These are phyloP conservation scores for Platysternon megacephalum DNA, from an alignment of 2,113 vertebrate genomes.

Conservation along the genomic window DNA sequence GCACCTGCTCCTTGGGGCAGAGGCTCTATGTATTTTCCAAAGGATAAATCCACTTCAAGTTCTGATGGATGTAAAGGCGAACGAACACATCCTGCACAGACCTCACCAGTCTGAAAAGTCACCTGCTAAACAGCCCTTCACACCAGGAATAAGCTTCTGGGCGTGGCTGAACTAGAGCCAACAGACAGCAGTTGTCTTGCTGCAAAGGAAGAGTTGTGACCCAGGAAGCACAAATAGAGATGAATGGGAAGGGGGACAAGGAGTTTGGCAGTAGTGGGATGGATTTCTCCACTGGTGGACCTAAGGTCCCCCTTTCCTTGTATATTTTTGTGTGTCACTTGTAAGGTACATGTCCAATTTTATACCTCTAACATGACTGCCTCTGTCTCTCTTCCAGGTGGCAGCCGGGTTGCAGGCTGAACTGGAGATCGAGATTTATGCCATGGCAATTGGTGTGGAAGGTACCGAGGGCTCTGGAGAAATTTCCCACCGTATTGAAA, in stretches of 20 bases:
- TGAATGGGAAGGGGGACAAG: neutral
- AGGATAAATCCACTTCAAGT: neutral
- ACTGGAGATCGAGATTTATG: conserved; percentile 85
- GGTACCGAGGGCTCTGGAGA: conserved; percentile 56
- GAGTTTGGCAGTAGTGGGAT: neutral
- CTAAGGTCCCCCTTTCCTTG: neutral
- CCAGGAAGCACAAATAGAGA: neutral
- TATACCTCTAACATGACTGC: neutral
- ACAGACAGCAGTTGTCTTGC: neutral
- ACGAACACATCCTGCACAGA: neutral
- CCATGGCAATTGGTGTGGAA: conserved; percentile 72
- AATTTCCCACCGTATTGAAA: conserved; percentile 83
- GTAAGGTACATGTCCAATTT: neutral
- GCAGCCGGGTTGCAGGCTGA: conserved; percentile 87
- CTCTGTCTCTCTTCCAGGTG: conserved; percentile 79
- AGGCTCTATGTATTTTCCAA: neutral
- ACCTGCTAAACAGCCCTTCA: neutral
- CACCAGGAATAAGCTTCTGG: neutral
- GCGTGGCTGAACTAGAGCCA: neutral
- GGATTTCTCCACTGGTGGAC: neutral
- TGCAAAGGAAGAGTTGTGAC: neutral
- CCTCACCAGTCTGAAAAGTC: neutral
- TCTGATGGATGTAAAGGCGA: neutral
- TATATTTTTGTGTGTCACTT: neutral
- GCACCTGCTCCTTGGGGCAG: neutral